Conservation (phyloP, 2,888 invertebrate genomes). For the Thecocarcelia acutangulata region DNA sequence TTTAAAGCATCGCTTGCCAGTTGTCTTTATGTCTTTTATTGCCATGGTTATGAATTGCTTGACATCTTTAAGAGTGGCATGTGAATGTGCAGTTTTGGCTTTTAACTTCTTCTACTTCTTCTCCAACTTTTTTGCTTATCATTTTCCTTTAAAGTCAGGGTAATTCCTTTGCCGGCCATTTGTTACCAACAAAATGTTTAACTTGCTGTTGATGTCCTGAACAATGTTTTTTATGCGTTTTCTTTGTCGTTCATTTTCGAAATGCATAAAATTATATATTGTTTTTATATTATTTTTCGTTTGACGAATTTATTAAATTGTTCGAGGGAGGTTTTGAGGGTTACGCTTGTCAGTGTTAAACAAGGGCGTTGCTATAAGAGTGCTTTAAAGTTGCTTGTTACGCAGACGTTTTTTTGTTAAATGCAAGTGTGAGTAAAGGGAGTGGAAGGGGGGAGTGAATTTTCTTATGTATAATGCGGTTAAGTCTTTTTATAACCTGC, state of each 20-base stretch:
- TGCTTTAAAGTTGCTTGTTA: constrained; percentile 20
- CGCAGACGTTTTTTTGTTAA: background rate
- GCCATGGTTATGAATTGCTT: constrained; percentile 62
- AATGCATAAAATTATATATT: constrained; percentile 64
- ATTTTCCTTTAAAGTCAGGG: constrained; percentile 49
- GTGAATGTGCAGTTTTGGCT: constrained; percentile 6
- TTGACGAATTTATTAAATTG: background rate
- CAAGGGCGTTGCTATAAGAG: constrained; percentile 65
- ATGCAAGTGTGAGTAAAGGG: background rate
- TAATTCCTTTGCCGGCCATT: constrained; percentile 66
- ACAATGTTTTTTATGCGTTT: constrained; percentile 58
- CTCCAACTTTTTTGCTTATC: background rate
- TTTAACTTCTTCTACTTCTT: background rate
- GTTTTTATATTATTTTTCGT: constrained; percentile 31
- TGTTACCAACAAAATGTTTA: constrained; percentile 45
- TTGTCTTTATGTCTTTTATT: constrained; percentile 47
- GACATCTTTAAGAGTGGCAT: constrained; percentile 23
- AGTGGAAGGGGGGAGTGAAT: background rate
- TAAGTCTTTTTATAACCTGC: constrained; percentile 64
- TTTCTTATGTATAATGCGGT: constrained; percentile 11
- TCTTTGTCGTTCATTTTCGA: constrained; percentile 32
- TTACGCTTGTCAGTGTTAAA: constrained; percentile 56
- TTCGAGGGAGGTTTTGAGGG: constrained; percentile 23
- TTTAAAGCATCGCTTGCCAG: constrained; percentile 7
- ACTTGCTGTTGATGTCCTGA: constrained; percentile 52